Conservation (phyloP, 2,888 invertebrate species). For the Entomobrya multifasciata region DNA sequence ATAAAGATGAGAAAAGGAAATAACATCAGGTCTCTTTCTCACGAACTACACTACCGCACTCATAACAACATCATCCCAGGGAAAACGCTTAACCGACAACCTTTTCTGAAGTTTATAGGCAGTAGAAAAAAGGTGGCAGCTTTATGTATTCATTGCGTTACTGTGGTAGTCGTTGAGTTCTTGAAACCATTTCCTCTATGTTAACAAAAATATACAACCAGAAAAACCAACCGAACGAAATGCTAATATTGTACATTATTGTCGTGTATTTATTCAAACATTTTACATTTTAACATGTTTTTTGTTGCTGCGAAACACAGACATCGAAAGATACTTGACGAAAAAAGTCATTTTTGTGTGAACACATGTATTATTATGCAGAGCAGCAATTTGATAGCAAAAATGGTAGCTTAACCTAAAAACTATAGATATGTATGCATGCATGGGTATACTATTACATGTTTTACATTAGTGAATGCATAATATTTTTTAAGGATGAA, state of each 20-base stretch:
- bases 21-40: conserved; percentile 48
- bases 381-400: background rate
- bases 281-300: conserved; percentile 1
- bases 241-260: conserved; percentile 24
- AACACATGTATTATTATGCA: background rate
- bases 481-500: background rate
- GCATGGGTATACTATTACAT: conserved; percentile 10
- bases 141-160: background rate
- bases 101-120: no score
- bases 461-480: conserved; percentile 16
- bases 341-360: no score
- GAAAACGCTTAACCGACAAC: no score
- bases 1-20: conserved; percentile 40
- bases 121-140: background rate
- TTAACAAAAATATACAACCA: background rate
- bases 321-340: no score
- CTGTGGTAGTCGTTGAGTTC: background rate
- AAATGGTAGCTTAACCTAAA: background rate
- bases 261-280: conserved; percentile 6
- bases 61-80: background rate
- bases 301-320: background rate
- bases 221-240: conserved; percentile 12
- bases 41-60: conserved; percentile 20
- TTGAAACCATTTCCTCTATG: conserved; percentile 18
- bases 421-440: background rate